phyloP scores from a whole-genome alignment of 2,888 invertebrate genomes.

The Lucinisca nassula region DNA sequence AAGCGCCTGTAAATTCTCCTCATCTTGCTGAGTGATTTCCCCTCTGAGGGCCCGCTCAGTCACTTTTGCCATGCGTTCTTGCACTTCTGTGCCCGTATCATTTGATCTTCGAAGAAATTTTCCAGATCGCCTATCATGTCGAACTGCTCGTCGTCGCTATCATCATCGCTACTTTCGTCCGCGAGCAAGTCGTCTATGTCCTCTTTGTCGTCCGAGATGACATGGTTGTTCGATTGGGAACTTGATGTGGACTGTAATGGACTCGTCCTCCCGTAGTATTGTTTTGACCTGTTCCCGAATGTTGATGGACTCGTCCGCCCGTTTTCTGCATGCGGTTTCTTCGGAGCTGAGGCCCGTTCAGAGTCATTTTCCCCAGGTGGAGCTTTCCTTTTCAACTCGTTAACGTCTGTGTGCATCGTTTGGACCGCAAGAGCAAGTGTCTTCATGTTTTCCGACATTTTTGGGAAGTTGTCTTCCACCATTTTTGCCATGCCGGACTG shows the following conservation, averaged over 20 bases:
- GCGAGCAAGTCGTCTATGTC: not conserved
- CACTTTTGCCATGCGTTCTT: not conserved
- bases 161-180: not conserved
- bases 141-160: not conserved
- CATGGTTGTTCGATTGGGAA: not conserved
- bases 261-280: too few species aligned
- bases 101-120: not conserved
- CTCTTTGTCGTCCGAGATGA: not conserved
- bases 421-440: not conserved
- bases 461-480: not conserved
- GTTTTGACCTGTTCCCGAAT: too few species aligned
- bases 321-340: not conserved
- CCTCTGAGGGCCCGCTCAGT: not conserved
- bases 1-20: not conserved
- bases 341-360: not conserved
- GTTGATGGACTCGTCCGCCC: too few species aligned
- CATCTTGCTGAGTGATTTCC: not conserved
- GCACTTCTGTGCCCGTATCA: not conserved
- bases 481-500: not conserved
- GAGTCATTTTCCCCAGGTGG: not conserved
- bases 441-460: not conserved
- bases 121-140: not conserved
- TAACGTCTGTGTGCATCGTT: not conserved
- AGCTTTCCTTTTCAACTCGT: not conserved
- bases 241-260: not conserved